These are phyloP conservation scores for Margarornis squamiger DNA, from an alignment of 2,797 vertebrate species.

Conservation along the genomic window DNA sequence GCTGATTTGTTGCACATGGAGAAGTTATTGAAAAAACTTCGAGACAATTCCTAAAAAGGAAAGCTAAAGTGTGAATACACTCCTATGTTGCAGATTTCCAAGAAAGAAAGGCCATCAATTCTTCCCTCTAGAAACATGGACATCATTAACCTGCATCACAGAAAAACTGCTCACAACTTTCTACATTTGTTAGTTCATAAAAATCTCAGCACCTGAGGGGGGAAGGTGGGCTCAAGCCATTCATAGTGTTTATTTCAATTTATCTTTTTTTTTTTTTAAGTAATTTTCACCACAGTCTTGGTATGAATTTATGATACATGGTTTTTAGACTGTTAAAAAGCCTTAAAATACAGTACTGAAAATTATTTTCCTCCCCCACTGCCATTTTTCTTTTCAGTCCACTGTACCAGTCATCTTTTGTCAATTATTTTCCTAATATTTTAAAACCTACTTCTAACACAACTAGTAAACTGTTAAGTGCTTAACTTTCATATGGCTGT, in stretches of 20 bases:
- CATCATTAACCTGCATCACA: neutral
- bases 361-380: neutral
- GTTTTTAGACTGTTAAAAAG: neutral
- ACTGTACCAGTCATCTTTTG: neutral
- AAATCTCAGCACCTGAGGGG: neutral
- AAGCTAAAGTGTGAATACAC: neutral
- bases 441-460: neutral
- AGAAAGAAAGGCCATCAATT: neutral
- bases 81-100: neutral
- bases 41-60: neutral
- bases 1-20: fast-evolving
- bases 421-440: neutral
- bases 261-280: too few species aligned
- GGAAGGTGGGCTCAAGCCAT: neutral
- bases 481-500: neutral
- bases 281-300: neutral
- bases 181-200: neutral
- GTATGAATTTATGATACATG: neutral
- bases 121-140: neutral
- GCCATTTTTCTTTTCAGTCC: neutral
- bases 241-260: neutral
- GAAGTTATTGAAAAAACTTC: neutral
- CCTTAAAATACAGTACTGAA: neutral
- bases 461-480: neutral
- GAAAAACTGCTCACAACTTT: neutral